These are phyloP conservation scores for Nycticebus coucang DNA, from an alignment of 2,113 vertebrate genomes.

Conservation along the genomic window DNA sequence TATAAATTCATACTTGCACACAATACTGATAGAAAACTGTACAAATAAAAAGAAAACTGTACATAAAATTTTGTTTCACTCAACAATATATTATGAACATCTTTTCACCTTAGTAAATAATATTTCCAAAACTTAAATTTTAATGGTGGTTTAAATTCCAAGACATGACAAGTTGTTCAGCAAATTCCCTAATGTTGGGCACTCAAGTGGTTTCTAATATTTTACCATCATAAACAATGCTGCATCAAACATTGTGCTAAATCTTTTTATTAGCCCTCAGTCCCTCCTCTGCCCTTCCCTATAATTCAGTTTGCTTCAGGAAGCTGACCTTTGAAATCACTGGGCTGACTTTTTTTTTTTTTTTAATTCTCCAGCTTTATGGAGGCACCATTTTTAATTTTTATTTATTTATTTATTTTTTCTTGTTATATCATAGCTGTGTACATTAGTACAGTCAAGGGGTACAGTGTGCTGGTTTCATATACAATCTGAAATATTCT, in stretches of 20 bases:
- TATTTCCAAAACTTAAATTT: background rate
- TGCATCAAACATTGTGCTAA: background rate
- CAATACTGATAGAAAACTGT: background rate
- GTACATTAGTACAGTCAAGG: no score
- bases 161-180: background rate
- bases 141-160: background rate
- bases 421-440: no score
- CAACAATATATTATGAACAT: background rate
- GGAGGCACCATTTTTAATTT: no score
- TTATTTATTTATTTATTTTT: no score
- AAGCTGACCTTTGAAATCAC: background rate
- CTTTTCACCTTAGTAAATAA: constrained; percentile 29
- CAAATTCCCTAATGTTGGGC: background rate
- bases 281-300: background rate
- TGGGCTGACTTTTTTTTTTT: no score
- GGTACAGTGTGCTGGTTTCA: no score
- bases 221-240: background rate
- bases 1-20: background rate
- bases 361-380: no score
- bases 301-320: background rate
- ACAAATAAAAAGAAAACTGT: no score
- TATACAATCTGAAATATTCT: no score
- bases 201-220: background rate
- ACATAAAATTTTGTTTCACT: background rate
- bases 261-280: background rate